Conservation (phyloP, 2,888 invertebrate genomes). For the Caradrina clavipalpis region DNA sequence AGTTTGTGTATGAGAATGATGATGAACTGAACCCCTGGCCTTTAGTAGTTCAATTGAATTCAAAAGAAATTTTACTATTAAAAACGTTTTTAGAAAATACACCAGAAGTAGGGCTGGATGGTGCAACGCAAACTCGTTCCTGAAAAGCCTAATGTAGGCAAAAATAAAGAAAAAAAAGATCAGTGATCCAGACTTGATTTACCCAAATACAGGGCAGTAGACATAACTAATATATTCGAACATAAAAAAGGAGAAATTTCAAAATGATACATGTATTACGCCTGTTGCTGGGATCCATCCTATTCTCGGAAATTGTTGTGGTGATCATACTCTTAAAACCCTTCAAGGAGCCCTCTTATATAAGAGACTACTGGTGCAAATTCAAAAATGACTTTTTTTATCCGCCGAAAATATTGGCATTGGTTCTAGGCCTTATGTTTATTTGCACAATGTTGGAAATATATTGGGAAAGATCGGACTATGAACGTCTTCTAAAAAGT, state of each 20-base stretch:
- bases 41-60: constrained; percentile 69
- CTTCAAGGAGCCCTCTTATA: constrained; percentile 71
- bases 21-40: constrained; percentile 71
- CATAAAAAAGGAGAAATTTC: not conserved
- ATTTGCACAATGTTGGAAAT: constrained; percentile 73
- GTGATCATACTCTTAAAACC: constrained; percentile 78
- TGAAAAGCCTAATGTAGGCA: not conserved
- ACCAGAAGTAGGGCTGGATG: not conserved
- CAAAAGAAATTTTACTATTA: constrained; percentile 67
- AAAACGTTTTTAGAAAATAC: constrained; percentile 67
- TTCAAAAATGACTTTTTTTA: constrained; percentile 60
- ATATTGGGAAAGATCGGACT: constrained; percentile 68
- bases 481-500: constrained; percentile 63
- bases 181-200: not conserved
- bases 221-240: not conserved
- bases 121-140: constrained; percentile 20
- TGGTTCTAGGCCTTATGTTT: constrained; percentile 61
- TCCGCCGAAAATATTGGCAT: constrained; percentile 63
- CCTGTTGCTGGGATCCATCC: constrained; percentile 62
- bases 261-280: constrained; percentile 79
- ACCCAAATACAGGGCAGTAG: not conserved
- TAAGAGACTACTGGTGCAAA: constrained; percentile 75
- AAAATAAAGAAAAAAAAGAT: not conserved
- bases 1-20: constrained; percentile 56
- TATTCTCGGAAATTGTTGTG: constrained; percentile 73